Conservation (phyloP, 2,888 invertebrate genomes). For the Acleris holmiana region DNA sequence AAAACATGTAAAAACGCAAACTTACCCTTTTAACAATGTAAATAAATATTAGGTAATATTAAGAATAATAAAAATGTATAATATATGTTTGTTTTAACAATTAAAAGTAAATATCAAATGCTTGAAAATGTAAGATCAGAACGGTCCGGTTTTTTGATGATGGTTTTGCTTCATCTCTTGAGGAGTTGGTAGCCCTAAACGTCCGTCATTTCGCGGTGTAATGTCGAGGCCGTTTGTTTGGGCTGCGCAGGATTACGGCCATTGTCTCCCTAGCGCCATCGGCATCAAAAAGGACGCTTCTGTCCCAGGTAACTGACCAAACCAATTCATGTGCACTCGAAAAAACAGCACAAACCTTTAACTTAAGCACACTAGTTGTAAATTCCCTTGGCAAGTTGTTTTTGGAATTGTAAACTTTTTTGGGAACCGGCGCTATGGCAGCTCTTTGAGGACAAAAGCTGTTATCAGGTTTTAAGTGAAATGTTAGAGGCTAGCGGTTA, state of each 20-base stretch:
- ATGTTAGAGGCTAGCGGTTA: constrained; percentile 67
- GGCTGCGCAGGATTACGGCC: constrained; percentile 65
- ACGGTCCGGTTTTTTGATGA: no score
- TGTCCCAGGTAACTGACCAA: constrained; percentile 44
- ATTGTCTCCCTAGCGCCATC: constrained; percentile 70
- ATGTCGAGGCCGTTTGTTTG: constrained; percentile 68
- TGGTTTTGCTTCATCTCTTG: no score
- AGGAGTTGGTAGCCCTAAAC: no score
- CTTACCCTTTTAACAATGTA: no score
- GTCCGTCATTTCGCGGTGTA: constrained; percentile 47
- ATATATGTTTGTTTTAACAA: no score
- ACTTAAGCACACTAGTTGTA: constrained; percentile 5
- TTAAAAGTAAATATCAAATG: no score
- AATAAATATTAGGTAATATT: no score
- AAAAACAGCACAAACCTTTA: constrained; percentile 7
- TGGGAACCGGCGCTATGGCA: constrained; percentile 46
- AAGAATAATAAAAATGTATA: no score
- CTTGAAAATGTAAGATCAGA: no score
- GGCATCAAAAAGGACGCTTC: constrained; percentile 63
- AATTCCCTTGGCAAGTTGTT: not conserved
- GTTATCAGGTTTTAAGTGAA: constrained; percentile 64
- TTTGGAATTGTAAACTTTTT: constrained; percentile 38
- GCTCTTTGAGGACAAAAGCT: constrained; percentile 52
- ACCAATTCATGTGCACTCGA: constrained; percentile 7
- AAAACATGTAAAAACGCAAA: no score